phyloP scores from a whole-genome alignment of 2,797 vertebrate species.

The Nannoperca obscura region DNA sequence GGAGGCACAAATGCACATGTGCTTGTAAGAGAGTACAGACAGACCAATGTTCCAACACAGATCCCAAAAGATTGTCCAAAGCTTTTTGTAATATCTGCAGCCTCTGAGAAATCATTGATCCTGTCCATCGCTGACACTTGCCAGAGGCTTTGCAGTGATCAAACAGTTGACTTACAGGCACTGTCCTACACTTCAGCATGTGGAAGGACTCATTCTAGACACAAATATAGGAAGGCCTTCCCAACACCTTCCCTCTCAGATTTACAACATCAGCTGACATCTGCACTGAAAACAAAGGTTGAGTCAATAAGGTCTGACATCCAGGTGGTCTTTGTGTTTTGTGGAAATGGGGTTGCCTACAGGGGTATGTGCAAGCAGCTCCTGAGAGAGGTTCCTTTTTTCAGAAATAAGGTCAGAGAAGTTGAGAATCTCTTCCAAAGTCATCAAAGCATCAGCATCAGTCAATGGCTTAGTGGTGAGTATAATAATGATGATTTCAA shows the following conservation, averaged over 20 bases:
- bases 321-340: conserved; percentile 90
- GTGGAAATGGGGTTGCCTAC: conserved; percentile 87
- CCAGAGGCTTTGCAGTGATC: conserved; percentile 75
- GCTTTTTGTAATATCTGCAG: conserved; percentile 87
- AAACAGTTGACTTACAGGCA: conserved; percentile 76
- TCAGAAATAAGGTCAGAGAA: conserved; percentile 87
- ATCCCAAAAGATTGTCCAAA: conserved; percentile 69
- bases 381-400: conserved; percentile 83
- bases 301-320: conserved; percentile 58
- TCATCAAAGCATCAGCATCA: conserved; percentile 73
- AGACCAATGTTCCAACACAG: conserved; percentile 40
- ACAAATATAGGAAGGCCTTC: conserved; percentile 88
- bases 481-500: conserved; percentile 73
- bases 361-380: conserved; percentile 86
- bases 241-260: conserved; percentile 81
- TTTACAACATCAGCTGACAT: conserved; percentile 81
- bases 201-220: conserved; percentile 87
- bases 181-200: conserved; percentile 90
- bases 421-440: conserved; percentile 84
- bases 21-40: conserved; percentile 85
- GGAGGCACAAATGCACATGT: conserved; percentile 91
- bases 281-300: conserved; percentile 53
- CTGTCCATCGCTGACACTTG: conserved; percentile 79
- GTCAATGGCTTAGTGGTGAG: conserved; percentile 71
- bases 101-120: conserved; percentile 83